Evolutionary conservation across 2,888 invertebrate species (phyloP).

Genomic region (Plusia festucae): DNA sequence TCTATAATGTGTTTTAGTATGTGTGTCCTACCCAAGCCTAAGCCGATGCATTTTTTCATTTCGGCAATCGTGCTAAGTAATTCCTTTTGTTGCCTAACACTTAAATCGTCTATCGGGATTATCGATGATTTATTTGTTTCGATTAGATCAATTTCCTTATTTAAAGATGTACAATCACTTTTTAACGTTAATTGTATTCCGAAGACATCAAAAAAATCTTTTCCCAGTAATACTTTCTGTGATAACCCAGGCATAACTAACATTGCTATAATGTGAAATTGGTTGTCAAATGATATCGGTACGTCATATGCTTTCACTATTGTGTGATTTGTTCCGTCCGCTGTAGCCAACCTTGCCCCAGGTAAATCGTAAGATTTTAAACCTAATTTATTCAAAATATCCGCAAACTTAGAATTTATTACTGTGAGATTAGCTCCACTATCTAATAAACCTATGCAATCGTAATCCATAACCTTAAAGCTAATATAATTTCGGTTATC

Average conservation of each 20-base stretch:
- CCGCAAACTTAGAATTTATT: constrained; percentile 6
- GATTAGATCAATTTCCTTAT: background rate
- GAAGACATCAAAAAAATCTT: constrained; percentile 9
- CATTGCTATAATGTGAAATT: constrained; percentile 11
- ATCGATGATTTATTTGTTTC: too few species aligned
- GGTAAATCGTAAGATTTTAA: background rate
- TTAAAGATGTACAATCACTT: background rate
- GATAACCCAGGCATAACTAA: constrained; percentile 9
- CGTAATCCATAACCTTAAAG: background rate
- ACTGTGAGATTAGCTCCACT: constrained; percentile 7
- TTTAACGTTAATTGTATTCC: constrained; percentile 7
- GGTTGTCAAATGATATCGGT: constrained; percentile 8
- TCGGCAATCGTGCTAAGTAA: too few species aligned
- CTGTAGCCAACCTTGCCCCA: constrained; percentile 6
- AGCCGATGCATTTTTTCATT: too few species aligned
- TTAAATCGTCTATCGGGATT: too few species aligned
- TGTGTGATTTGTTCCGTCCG: constrained; percentile 4
- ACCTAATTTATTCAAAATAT: background rate
- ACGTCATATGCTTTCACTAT: constrained; percentile 6
- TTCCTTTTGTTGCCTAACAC: too few species aligned
- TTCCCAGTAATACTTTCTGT: background rate
- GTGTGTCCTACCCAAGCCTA: too few species aligned
- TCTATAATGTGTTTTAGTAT: too few species aligned
- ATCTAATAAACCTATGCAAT: constrained; percentile 8
- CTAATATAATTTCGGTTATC: constrained; percentile 9